A percentile compares a stretch with the other conserved stretches of the same genome.
These are phyloP conservation scores for Oreochromis grahami DNA, from an alignment of 2,797 vertebrate genomes.

Conservation along the genomic window DNA sequence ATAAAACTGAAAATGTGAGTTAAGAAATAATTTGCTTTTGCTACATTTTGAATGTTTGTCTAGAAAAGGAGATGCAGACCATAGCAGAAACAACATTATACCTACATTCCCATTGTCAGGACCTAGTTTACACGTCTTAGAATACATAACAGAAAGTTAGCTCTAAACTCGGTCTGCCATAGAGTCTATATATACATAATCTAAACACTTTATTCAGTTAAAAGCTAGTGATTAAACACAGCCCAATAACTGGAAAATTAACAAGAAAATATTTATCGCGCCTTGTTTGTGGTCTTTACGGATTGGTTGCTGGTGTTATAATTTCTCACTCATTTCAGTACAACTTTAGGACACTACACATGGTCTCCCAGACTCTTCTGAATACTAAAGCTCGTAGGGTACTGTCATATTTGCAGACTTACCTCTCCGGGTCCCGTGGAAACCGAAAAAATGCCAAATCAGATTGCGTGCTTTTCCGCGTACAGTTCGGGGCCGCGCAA, in stretches of 20 bases:
- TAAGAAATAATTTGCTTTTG: neutral
- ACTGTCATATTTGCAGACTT: neutral
- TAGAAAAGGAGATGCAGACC: neutral
- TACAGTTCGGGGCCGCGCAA: constrained; percentile 87
- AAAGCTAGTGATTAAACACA: neutral
- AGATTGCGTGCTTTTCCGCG: constrained; percentile 84
- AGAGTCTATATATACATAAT: neutral
- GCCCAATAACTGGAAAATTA: neutral
- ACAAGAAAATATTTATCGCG: neutral
- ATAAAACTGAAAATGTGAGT: neutral
- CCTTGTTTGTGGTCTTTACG: neutral
- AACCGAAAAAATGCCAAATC: constrained; percentile 85
- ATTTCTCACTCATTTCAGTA: neutral
- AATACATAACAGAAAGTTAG: neutral
- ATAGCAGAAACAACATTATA: neutral
- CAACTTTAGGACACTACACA: neutral
- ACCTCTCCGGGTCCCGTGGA: constrained; percentile 83
- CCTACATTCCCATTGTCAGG: neutral
- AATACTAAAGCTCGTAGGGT: neutral
- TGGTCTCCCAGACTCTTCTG: neutral
- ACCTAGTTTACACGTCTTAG: neutral
- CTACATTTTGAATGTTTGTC: neutral
- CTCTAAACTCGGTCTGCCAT: neutral
- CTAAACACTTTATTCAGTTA: neutral
- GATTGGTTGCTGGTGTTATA: neutral